Percentiles rank a stretch among this genome's conserved stretches.
phyloP scores from a whole-genome alignment of 2,888 invertebrate species.

The Athripsodes cinereus region DNA sequence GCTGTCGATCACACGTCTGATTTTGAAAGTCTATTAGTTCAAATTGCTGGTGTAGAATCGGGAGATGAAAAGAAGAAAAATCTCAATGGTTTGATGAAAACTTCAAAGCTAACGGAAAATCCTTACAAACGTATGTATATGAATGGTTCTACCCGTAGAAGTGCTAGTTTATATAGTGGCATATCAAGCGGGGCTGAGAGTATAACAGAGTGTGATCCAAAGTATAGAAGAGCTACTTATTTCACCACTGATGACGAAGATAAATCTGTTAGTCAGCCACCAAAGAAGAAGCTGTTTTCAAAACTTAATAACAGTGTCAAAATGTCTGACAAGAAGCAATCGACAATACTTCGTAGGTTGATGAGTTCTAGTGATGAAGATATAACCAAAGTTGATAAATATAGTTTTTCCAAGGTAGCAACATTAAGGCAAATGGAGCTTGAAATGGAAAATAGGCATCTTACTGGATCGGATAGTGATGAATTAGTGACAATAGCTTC shows the following conservation, averaged over 20 bases:
- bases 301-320: slow-evolving; percentile 43
- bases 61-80: slow-evolving; percentile 61
- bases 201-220: slow-evolving; percentile 36
- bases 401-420: slow-evolving; percentile 50
- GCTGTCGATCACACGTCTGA: slow-evolving; percentile 62
- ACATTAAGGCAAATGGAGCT: slow-evolving; percentile 67
- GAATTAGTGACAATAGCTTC: slow-evolving; percentile 63
- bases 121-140: slow-evolving; percentile 72
- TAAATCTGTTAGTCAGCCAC: slow-evolving; percentile 38
- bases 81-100: slow-evolving; percentile 59
- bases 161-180: slow-evolving; percentile 59
- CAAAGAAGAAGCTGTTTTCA: slow-evolving; percentile 47
- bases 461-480: slow-evolving; percentile 70
- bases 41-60: slow-evolving; percentile 59
- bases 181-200: slow-evolving; percentile 47
- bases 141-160: slow-evolving; percentile 64
- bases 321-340: slow-evolving; percentile 47
- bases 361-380: slow-evolving; percentile 62
- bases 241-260: slow-evolving; percentile 57
- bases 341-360: slow-evolving; percentile 40
- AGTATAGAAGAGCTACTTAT: slow-evolving; percentile 41
- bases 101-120: slow-evolving; percentile 49
- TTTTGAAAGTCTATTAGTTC: slow-evolving; percentile 61
- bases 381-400: slow-evolving; percentile 39
- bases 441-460: slow-evolving; percentile 59